Evolutionary conservation across 2,797 vertebrate genomes (phyloP), one percentile per base, ranked within the genome.

Genomic region (Acanthurus tractus): DNA sequence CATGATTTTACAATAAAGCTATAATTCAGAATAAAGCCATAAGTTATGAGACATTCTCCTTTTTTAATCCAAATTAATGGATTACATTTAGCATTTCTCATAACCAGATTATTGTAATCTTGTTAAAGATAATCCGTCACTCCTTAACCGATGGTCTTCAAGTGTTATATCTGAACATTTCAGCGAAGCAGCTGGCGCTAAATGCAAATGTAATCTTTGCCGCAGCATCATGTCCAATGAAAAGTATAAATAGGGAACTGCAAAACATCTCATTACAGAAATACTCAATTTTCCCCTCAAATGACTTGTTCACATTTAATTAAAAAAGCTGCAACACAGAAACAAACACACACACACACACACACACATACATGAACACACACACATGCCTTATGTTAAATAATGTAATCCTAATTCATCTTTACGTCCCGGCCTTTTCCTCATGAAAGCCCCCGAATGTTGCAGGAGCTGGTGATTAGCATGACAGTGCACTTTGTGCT

Each of bases 81-180:
- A 85, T 90, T 89, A 84, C 64, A 83, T 88, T 83, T 50, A 76
- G 54, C 48, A 84, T 85, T 87, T 87, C 63, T 81, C 70, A 52
- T 83, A 86, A 91, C 82, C 83, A 90, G 87, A 90, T 91, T 89
- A 92, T 77, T 78, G 48, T 89, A 92, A 90, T 92, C 89, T 88
- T 85, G 87, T 93, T 91, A 88, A 88, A 82, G 80, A 86, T 93
- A 92, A 94, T 90, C 89, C 79, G 12, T 84, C 64, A 70, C 80
- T 79, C 68, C 62, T 49, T 85, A 76, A 79, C 83, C 50, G 76
- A 40, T 73, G 71, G 70, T 77, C 83, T 88, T 79, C 63, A 76
- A 68, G 65, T 72, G 61, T 81, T 74, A 68, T 77, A 77, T 84
- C 46, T 50, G 56, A 85, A 76, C 78, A 64, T 79, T 76, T 78